These are phyloP conservation scores for Galagoides demidoff DNA, from an alignment of 2,797 vertebrate genomes.

Conservation along the genomic window DNA sequence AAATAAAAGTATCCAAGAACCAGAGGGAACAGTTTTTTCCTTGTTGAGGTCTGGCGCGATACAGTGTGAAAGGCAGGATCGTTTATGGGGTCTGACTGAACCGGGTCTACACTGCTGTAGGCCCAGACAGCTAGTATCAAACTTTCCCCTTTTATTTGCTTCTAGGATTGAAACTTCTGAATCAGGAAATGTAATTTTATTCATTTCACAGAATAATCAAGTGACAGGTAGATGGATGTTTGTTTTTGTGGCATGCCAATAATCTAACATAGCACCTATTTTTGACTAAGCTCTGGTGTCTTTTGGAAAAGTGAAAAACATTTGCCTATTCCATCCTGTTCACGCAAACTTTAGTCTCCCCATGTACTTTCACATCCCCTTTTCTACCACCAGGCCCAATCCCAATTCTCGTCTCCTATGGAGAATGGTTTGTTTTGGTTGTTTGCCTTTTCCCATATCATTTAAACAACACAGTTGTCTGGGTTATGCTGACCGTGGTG, in stretches of 20 bases:
- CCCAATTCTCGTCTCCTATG: background rate
- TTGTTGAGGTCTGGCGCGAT: background rate
- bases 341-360: background rate
- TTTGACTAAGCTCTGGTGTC: background rate
- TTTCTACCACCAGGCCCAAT: background rate
- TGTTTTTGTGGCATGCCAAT: background rate
- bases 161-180: background rate
- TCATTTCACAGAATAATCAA: background rate
- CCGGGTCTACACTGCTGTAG: background rate
- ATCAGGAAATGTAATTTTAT: background rate
- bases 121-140: background rate
- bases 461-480: background rate
- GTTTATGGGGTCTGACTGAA: background rate
- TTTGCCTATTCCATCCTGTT: background rate
- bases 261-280: background rate
- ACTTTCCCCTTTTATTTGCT: background rate
- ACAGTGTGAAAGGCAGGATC: background rate
- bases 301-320: background rate
- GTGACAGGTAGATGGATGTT: background rate
- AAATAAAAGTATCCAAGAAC: background rate
- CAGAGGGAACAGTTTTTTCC: background rate
- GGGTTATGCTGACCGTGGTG: background rate
- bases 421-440: background rate
- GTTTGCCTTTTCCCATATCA: background rate
- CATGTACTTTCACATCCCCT: background rate